Conservation (phyloP, 2,113 vertebrate species). For the Chaetodon auriga region DNA sequence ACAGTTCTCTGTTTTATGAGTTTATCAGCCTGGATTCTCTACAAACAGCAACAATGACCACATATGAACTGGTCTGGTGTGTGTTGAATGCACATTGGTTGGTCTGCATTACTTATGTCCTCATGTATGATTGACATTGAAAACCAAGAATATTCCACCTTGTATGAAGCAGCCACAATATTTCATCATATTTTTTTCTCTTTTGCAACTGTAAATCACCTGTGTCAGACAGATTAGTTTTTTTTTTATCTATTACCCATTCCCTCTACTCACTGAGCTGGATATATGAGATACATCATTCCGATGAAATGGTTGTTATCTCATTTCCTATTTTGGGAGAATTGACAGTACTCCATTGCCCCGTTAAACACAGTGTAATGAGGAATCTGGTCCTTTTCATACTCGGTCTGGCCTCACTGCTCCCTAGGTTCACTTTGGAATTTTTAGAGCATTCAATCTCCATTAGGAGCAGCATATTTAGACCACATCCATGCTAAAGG, state of each 20-base stretch:
- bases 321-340: neutral
- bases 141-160: conserved; percentile 16
- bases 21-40: no score
- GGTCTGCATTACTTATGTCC: no score
- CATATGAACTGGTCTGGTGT: no score
- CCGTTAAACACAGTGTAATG: neutral
- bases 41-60: no score
- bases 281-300: neutral
- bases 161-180: neutral
- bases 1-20: no score
- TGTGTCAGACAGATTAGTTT: neutral
- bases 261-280: conserved; percentile 1
- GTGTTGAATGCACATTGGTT: no score
- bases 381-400: neutral
- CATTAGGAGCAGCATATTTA: neutral
- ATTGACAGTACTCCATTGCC: neutral
- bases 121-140: neutral
- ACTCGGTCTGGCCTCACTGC: neutral
- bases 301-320: neutral
- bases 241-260: neutral
- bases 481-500: neutral
- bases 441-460: conserved; percentile 1
- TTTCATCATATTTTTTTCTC: neutral
- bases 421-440: neutral
- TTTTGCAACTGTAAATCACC: neutral